Conservation (phyloP, 2,888 invertebrate species). For the Polydesmus complanatus region DNA sequence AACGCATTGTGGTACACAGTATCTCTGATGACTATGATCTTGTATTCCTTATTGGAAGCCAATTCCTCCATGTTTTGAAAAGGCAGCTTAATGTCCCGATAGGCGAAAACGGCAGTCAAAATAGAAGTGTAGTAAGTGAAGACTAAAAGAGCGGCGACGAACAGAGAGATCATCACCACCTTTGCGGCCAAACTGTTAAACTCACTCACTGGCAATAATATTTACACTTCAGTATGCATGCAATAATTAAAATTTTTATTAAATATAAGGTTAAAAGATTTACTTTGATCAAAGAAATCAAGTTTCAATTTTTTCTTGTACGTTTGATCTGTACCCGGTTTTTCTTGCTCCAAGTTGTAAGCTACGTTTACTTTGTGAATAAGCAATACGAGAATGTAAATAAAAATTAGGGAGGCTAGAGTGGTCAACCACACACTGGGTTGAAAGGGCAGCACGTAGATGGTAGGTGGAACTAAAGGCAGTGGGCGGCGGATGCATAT, state of each 20-base stretch:
- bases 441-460: background rate
- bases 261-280: background rate
- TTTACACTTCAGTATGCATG: too few relatives aligned
- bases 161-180: background rate
- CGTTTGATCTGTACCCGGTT: background rate
- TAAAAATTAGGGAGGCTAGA: background rate
- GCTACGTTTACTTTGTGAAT: background rate
- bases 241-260: too few relatives aligned
- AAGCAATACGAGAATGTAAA: background rate
- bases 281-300: background rate
- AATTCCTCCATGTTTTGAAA: conserved; percentile 4
- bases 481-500: background rate
- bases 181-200: background rate
- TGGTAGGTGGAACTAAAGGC: background rate
- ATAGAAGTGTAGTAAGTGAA: conserved; percentile 9
- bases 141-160: background rate
- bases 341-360: background rate
- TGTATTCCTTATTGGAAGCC: conserved; percentile 4
- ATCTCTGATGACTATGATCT: conserved; percentile 4
- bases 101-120: conserved; percentile 8
- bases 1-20: background rate
- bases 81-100: conserved; percentile 5
- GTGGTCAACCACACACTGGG: background rate
- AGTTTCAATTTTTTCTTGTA: background rate
- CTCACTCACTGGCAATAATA: background rate